Percentiles rank a stretch among this genome's conserved stretches.
Conservation (phyloP, 2,113 vertebrate species). For the Corythornis madagascariensis region DNA sequence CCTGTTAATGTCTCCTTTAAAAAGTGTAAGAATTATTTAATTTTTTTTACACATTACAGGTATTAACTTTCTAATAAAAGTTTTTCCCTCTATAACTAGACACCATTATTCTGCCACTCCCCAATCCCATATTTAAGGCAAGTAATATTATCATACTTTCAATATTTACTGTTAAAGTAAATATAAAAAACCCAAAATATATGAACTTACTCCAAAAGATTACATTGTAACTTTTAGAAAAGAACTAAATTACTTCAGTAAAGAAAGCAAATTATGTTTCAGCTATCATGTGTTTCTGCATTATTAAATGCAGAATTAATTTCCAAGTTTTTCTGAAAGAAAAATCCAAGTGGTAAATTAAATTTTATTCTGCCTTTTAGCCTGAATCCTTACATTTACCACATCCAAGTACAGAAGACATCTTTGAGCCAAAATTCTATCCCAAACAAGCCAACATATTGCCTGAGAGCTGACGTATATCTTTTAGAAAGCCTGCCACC, state of each 20-base stretch:
- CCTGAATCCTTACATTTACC: neutral
- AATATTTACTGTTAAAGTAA: constrained; percentile 34
- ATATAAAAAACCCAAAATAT: neutral
- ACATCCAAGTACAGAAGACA: neutral
- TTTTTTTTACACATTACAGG: neutral
- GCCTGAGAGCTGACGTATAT: neutral
- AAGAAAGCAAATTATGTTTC: constrained; percentile 8
- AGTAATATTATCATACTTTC: constrained; percentile 10
- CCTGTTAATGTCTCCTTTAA: neutral
- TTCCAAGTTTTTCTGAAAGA: neutral
- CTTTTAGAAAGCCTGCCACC: neutral
- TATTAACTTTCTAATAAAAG: neutral
- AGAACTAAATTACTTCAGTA: neutral
- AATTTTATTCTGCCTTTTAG: neutral
- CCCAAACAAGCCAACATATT: neutral
- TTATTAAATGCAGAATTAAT: constrained; percentile 41
- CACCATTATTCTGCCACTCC: neutral
- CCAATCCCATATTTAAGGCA: neutral
- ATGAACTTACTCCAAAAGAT: neutral
- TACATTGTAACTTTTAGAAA: constrained; percentile 44
- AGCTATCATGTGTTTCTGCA: neutral
- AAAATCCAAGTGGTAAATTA: neutral
- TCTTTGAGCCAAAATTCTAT: neutral
- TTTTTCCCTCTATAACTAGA: neutral
- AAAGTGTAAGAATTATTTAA: neutral